Evolutionary conservation across 1,140 invertebrate species (phyloP).

Genomic region (Neodiprion lecontei): DNA sequence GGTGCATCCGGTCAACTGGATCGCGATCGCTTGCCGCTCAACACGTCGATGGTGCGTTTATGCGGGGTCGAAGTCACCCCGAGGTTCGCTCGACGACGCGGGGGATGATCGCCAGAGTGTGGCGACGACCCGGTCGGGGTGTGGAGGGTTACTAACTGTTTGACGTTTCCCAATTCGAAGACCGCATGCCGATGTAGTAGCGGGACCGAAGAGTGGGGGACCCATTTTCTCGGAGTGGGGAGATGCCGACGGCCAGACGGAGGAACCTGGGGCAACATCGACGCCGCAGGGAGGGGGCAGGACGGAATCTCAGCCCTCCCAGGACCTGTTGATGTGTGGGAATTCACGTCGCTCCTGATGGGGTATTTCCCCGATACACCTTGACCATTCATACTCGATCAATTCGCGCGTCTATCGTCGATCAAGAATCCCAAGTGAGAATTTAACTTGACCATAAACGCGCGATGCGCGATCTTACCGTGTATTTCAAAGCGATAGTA

Average conservation of each 20-base stretch:
- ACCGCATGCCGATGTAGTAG: slow-evolving; percentile 60
- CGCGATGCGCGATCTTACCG: too few relatives aligned
- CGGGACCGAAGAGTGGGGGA: slow-evolving; percentile 46
- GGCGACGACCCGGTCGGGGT: slow-evolving; percentile 37
- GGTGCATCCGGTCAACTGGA: too few relatives aligned
- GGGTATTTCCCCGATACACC: background rate
- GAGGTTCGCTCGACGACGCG: background rate
- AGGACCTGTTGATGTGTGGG: slow-evolving; percentile 62
- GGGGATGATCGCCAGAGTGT: background rate
- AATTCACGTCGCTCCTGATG: slow-evolving; percentile 49
- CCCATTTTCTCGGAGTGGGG: slow-evolving; percentile 38
- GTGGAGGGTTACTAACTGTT: slow-evolving; percentile 57
- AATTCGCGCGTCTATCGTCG: too few relatives aligned
- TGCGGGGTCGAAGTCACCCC: too few relatives aligned
- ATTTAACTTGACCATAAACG: too few relatives aligned
- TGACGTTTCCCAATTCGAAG: slow-evolving; percentile 62
- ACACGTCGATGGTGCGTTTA: too few relatives aligned
- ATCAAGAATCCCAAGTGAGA: too few relatives aligned
- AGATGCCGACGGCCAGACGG: slow-evolving; percentile 16
- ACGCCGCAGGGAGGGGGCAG: background rate
- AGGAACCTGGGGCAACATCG: slow-evolving; percentile 44
- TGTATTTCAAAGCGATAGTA: too few relatives aligned
- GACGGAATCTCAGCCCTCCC: slow-evolving; percentile 33
- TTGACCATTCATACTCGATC: too few relatives aligned
- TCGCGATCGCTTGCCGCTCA: too few relatives aligned